phyloP scores from a whole-genome alignment of 2,113 vertebrate species.

The Mesembrinibis cayennensis region DNA sequence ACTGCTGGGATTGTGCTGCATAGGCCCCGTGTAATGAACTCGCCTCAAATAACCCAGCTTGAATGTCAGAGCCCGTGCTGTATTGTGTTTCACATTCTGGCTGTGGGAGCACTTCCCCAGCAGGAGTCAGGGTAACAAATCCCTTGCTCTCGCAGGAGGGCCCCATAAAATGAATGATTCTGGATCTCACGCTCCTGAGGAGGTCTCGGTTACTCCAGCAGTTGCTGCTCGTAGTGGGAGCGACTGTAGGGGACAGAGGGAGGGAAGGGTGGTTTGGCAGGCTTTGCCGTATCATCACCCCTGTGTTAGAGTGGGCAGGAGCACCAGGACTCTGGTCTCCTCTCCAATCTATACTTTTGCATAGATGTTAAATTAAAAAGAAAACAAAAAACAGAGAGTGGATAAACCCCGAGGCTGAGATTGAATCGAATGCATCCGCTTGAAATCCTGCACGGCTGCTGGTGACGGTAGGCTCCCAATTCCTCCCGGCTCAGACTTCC shows the following conservation, averaged over 20 bases:
- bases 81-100: constrained; percentile 62
- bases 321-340: not conserved
- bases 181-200: constrained; percentile 62
- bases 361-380: not conserved
- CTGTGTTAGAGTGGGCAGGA: not conserved
- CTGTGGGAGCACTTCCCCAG: constrained; percentile 53
- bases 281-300: not conserved
- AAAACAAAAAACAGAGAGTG: not conserved
- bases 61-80: constrained; percentile 49
- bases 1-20: constrained; percentile 18
- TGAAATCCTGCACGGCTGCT: not conserved
- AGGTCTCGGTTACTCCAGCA: constrained; percentile 51
- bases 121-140: constrained; percentile 64
- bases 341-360: not conserved
- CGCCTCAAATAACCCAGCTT: constrained; percentile 65
- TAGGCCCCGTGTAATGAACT: constrained; percentile 5
- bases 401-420: not conserved
- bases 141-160: constrained; percentile 52
- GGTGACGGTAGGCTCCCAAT: not conserved
- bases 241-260: not conserved
- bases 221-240: not conserved
- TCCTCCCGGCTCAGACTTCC: not conserved
- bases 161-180: constrained; percentile 63
- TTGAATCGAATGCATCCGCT: not conserved
- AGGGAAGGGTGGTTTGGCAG: constrained; percentile 27